phyloP scores from a whole-genome alignment of 2,797 vertebrate species.

The Takifugu rubripes region DNA sequence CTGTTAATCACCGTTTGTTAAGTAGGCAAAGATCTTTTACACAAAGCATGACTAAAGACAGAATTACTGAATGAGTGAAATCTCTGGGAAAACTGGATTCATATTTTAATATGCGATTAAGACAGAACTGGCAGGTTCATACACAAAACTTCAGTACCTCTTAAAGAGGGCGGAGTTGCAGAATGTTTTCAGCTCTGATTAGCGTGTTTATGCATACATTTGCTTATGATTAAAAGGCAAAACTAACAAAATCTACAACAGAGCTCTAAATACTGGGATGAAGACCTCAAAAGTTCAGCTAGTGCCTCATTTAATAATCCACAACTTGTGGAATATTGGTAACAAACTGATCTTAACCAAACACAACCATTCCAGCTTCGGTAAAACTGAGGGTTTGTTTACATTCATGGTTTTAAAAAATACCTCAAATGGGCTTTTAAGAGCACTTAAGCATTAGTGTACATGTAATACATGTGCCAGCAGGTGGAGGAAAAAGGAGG shows the following conservation, averaged over 20 bases:
- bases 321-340: slow-evolving; percentile 8
- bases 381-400: background rate
- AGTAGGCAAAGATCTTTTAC: background rate
- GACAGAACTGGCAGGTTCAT: slow-evolving; percentile 5
- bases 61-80: slow-evolving; percentile 1
- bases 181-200: slow-evolving; percentile 5
- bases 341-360: slow-evolving; percentile 17
- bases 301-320: background rate
- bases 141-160: background rate
- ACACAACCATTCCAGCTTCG: slow-evolving; percentile 10
- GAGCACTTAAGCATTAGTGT: background rate
- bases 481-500: slow-evolving; percentile 2
- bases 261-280: too few species aligned
- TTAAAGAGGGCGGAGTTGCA: background rate
- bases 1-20: slow-evolving; percentile 4
- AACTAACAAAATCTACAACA: too few species aligned
- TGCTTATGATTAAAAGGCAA: too few species aligned
- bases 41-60: background rate
- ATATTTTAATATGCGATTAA: slow-evolving; percentile 5
- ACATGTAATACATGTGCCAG: background rate
- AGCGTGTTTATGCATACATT: background rate
- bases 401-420: slow-evolving; percentile 8
- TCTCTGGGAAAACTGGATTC: slow-evolving; percentile 1
- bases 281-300: slow-evolving; percentile 13
- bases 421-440: slow-evolving; percentile 5